Evolutionary conservation across 92 coral and sea anemone genomes (phyloP).

Genomic region (Epizoanthus scotinus): DNA sequence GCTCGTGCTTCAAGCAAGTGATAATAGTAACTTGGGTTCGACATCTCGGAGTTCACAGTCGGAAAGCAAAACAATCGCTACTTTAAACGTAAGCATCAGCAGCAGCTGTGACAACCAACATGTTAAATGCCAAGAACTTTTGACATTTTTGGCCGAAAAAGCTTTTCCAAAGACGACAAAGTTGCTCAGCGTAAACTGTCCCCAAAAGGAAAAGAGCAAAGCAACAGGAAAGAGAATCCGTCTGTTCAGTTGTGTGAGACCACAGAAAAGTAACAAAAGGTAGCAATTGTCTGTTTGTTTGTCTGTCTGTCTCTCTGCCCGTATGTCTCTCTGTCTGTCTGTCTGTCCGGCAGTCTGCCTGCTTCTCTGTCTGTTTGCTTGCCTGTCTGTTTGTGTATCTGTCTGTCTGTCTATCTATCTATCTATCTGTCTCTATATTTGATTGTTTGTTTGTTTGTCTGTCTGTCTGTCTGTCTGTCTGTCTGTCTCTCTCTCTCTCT

Average conservation of each 20-base stretch:
- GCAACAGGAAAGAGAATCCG: conserved; percentile 50
- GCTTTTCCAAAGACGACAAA: conserved; percentile 80
- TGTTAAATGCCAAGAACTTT: conserved; percentile 71
- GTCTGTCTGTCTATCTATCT: too few species aligned
- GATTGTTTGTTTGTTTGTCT: too few species aligned
- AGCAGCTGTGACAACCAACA: conserved; percentile 53
- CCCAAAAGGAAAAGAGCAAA: conserved; percentile 45
- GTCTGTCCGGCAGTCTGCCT: too few species aligned
- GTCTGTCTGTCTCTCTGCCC: too few species aligned
- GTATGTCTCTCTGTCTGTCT: too few species aligned
- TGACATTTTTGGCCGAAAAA: conserved; percentile 72
- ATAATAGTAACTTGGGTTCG: neutral
- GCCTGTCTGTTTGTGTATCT: too few species aligned
- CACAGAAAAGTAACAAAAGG: conserved; percentile 62
- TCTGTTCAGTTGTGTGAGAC: conserved; percentile 72
- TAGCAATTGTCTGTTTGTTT: neutral
- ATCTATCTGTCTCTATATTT: too few species aligned
- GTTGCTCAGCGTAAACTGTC: conserved; percentile 55
- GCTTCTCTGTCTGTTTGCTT: too few species aligned
- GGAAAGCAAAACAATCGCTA: conserved; percentile 59
- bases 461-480: too few species aligned
- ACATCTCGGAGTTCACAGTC: conserved; percentile 27
- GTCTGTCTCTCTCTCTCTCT: too few species aligned
- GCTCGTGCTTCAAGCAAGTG: conserved; percentile 17
- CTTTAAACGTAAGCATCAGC: conserved; percentile 59